Base-by-base conservation (phyloP, 2,888 invertebrate genomes). In the Nemotelus nigrinus region DNA sequence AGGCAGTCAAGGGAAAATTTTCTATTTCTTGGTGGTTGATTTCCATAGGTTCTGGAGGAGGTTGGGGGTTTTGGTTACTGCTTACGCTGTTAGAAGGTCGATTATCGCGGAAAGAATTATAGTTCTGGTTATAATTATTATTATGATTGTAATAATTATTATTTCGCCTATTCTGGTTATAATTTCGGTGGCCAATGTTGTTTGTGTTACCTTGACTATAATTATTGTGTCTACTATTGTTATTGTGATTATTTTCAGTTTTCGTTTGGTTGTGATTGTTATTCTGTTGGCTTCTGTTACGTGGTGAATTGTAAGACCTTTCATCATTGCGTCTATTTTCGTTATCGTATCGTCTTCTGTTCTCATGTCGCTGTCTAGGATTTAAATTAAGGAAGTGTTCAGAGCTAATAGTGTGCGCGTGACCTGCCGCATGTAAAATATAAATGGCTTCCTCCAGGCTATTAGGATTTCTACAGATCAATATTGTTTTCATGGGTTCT, bases 1-100 rank as follows among this genome's bases (percentile, higher is more conserved):
- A 65, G 47, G 47, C 65, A 44, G n/a, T n/a, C 47, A 25, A 47
- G 10, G 45, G 65, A 65, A 65, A 44, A 65, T 45, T 65, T 65
- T 65, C 45, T n/a, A 45, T 6, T 65, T 65, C 45, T 8, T 63
- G 5, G n/a, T 41, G 25, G 4, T 4, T 10, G 43, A 44, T 10
- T 43, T n/a, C 50, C 41, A 43, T 75, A 64, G 55, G 45, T 72
- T 53, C 48, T 2, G 10, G 70, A n/a, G 41, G 5, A 44, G 41
- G n/a, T 47, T 44, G 65, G 45, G 5, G 0, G 25, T n/a, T 41
- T 57, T 57, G 57, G 10, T 25, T 57, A 25, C 25, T 25, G 4
- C 2, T 4, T 57, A 25, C n/a, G n/a, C 57, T 57, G 10, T 25
- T 57, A 2, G n/a, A n/a, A 8, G 10, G 10, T 57, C 3, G 3